These are phyloP conservation scores for Nycticorax nycticorax DNA, from an alignment of 2,113 vertebrate genomes.

Conservation along the genomic window DNA sequence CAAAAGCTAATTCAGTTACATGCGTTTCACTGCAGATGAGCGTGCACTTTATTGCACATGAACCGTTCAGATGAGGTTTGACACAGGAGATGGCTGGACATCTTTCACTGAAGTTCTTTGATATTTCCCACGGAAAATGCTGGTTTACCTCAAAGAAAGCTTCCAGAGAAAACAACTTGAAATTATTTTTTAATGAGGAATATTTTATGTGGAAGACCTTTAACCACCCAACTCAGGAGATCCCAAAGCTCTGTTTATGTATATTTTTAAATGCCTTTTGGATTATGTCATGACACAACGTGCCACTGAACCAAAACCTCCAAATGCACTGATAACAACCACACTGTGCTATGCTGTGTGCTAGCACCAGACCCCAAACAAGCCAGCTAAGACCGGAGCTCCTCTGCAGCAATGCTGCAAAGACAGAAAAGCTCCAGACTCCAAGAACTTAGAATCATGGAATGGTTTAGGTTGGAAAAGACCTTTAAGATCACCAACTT, in stretches of 20 bases:
- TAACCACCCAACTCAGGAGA: not conserved
- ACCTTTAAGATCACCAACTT: no score
- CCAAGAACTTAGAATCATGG: not conserved
- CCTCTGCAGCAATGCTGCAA: not conserved
- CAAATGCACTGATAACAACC: rapidly evolving
- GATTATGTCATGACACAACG: not conserved
- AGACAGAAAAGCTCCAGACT: not conserved
- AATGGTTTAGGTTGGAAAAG: no score
- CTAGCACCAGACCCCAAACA: not conserved
- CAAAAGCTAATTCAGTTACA: not conserved
- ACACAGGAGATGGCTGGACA: not conserved
- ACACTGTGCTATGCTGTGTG: not conserved
- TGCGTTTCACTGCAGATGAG: not conserved
- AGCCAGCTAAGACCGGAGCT: not conserved
- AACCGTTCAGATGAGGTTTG: not conserved
- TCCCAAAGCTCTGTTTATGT: not conserved
- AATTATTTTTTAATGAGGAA: not conserved
- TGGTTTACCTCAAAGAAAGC: not conserved
- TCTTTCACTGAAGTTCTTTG: not conserved
- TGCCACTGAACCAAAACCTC: rapidly evolving
- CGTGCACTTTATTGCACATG: not conserved
- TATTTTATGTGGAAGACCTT: not conserved
- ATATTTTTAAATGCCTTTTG: not conserved
- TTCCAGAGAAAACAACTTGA: not conserved
- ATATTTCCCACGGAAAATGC: not conserved